Conservation (phyloP, 2,888 invertebrate species). For the Apamea crenata region DNA sequence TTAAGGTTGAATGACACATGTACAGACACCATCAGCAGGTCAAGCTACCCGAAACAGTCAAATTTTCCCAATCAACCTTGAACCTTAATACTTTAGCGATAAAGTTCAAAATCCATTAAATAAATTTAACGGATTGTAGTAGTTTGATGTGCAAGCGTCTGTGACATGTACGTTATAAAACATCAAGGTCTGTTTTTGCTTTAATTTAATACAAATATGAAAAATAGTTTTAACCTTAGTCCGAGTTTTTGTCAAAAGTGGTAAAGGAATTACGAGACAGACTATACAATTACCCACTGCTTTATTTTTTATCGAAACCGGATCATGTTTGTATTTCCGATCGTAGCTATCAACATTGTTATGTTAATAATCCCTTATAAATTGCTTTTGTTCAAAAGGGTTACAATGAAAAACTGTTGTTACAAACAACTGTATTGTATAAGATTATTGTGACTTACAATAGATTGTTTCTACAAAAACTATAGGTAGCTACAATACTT, state of each 20-base stretch:
- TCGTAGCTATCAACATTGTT: conserved; percentile 16
- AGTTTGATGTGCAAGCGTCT: too few species aligned
- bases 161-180: background rate
- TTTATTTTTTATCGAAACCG: conserved; percentile 10
- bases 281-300: background rate
- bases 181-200: background rate
- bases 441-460: conserved; percentile 10
- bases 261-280: background rate
- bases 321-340: conserved; percentile 6
- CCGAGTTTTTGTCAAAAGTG: background rate
- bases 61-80: too few species aligned
- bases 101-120: too few species aligned
- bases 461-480: conserved; percentile 26
- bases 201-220: background rate
- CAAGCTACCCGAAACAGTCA: too few species aligned
- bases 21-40: too few species aligned
- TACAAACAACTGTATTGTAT: background rate
- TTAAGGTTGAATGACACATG: too few species aligned
- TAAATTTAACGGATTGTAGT: too few species aligned
- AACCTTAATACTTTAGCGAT: too few species aligned
- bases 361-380: background rate
- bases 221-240: background rate
- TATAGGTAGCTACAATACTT: conserved; percentile 27
- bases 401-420: conserved; percentile 15
- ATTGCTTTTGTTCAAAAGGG: conserved; percentile 14